Evolutionary conservation across 1,140 invertebrate species (phyloP), one percentile per base, ranked within the genome.

Genomic region (Rhopalosiphum maidis): DNA sequence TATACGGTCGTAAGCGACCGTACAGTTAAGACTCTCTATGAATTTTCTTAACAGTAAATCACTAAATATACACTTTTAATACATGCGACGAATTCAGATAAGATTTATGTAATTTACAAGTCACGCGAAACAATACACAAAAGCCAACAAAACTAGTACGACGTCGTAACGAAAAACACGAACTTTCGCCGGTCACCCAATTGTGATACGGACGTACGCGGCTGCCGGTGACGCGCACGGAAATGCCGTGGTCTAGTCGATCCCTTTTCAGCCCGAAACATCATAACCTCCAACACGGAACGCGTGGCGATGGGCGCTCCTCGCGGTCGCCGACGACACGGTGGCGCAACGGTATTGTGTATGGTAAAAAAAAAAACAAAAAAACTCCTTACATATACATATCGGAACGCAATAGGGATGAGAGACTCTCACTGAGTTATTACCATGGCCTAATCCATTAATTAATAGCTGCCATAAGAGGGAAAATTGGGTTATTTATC

Each of bases 401-500:
- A 89, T 55, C 21, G 35, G 88, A 11, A 41, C 83, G 83, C 83
- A 8, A 21, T 37, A 86, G 37, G 43, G 25, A 25, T 46, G 51
- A 37, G 88, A 90, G n/a, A 55, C 87, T 41, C 30, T 46, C 9
- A 21, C 6, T 77, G 90, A 92, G 77, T 92, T 92, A 83, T 92
- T 82, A 23, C 60, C 30, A n/a, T 43, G 90, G 48, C 88, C 82
- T 93, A 93, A 93, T 93, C 91, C 91, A 93, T 93, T 93, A 93
- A 93, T 93, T 93, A 93, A 93, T 86, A 85, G 82, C 91, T 43
- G 77, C 77, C 82, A 68, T 93, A 85, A 86, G 85, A 93, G 82
- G 82, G 46, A 86, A 91, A 93, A 93, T 93, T 83, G 46, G 82
- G 91, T 55, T 86, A 92, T 92, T 92, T 92, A 86, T 93, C 91